phyloP scores from a whole-genome alignment of 2,888 invertebrate genomes.

The Aphelenchoides bicaudatus region DNA sequence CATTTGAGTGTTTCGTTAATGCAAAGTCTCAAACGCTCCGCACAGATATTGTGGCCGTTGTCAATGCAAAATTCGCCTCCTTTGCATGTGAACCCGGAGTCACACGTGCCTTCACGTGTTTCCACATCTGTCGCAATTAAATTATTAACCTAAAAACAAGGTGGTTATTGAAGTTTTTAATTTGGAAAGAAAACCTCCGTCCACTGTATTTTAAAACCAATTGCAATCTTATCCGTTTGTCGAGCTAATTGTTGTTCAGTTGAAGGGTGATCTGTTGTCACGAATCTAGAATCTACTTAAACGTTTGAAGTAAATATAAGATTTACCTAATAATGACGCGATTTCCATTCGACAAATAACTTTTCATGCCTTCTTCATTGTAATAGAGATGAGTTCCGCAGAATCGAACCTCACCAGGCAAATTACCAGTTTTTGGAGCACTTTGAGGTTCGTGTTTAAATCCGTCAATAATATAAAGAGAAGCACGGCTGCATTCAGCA shows the following conservation, averaged over 20 bases:
- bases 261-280: conserved; percentile 47
- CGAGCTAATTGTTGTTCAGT: conserved; percentile 26
- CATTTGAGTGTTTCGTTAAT: conserved; percentile 62
- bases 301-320: neutral
- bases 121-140: conserved; percentile 16
- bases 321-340: conserved; percentile 34
- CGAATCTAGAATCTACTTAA: conserved; percentile 37
- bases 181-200: too few species aligned
- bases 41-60: conserved; percentile 55
- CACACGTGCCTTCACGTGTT: neutral
- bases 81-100: conserved; percentile 24
- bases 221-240: conserved; percentile 39
- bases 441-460: conserved; percentile 44
- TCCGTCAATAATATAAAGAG: conserved; percentile 63
- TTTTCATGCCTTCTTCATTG: conserved; percentile 62
- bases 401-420: conserved; percentile 43
- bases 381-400: conserved; percentile 64
- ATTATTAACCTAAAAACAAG: conserved; percentile 28
- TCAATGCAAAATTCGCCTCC: conserved; percentile 61
- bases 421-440: conserved; percentile 9
- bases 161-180: conserved; percentile 32
- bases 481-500: conserved; percentile 62
- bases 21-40: conserved; percentile 59
- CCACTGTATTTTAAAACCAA: conserved; percentile 61
- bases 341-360: conserved; percentile 57